These are phyloP conservation scores for Motacilla alba DNA, from an alignment of 2,113 vertebrate species.

Conservation along the genomic window DNA sequence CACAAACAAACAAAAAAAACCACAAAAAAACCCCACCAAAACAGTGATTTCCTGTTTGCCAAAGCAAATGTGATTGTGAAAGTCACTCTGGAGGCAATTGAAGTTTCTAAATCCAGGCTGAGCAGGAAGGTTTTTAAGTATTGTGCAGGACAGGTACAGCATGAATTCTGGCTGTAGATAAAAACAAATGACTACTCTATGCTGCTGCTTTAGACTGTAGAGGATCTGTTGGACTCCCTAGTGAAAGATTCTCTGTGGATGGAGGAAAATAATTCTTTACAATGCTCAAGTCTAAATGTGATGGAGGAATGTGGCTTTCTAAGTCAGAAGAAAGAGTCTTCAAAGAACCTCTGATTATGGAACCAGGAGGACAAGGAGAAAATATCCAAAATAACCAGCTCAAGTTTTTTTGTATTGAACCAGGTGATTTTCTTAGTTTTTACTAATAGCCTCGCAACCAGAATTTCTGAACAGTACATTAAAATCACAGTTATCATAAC, in stretches of 20 bases:
- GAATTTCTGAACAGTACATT: not conserved
- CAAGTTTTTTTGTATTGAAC: not conserved
- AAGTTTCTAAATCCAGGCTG: not conserved
- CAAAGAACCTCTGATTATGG: not conserved
- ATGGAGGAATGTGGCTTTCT: not conserved
- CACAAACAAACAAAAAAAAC: not conserved
- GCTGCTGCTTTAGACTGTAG: not conserved
- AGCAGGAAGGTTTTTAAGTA: not conserved
- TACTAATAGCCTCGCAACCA: not conserved
- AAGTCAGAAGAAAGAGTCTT: not conserved
- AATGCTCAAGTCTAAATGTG: not conserved
- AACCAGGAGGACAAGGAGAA: not conserved
- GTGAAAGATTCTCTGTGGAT: not conserved
- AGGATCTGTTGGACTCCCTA: not conserved
- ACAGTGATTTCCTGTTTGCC: not conserved
- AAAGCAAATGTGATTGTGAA: not conserved
- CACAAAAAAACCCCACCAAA: too few relatives aligned
- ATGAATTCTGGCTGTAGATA: not conserved
- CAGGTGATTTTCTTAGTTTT: not conserved
- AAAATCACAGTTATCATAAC: not conserved
- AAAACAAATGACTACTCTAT: not conserved
- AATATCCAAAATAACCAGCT: not conserved
- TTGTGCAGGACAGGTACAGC: not conserved
- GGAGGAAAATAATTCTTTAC: not conserved
- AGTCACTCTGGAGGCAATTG: not conserved